Evolutionary conservation across 2,113 vertebrate genomes (phyloP).

Genomic region (Charina bottae): DNA sequence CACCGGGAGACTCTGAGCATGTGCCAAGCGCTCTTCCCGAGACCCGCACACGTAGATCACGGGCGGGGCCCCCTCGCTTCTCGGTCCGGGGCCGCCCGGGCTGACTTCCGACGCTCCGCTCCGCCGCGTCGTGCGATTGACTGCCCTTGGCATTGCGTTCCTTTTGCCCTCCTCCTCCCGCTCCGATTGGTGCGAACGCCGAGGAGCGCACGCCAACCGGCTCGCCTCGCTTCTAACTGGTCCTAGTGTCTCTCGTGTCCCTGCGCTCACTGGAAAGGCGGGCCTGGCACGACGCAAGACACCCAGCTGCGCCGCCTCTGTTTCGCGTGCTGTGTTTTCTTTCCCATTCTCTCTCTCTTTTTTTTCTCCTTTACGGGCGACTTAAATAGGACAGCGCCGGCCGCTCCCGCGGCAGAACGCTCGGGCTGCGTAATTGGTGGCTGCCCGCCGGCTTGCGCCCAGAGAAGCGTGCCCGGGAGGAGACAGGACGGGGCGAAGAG

Average conservation of each 20-base stretch:
- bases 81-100: not conserved
- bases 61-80: not conserved
- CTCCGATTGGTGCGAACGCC: not conserved
- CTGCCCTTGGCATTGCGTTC: not conserved
- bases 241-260: not conserved
- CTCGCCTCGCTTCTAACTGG: too few relatives aligned
- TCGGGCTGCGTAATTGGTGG: not conserved
- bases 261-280: not conserved
- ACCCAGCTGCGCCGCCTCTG: not conserved
- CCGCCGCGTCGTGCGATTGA: not conserved
- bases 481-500: not conserved
- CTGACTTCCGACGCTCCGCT: not conserved
- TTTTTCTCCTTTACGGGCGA: not conserved
- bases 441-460: not conserved
- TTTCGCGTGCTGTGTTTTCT: not conserved
- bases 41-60: not conserved
- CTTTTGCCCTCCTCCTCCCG: not conserved
- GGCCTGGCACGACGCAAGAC: not conserved
- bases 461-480: not conserved
- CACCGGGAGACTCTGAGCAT: too few relatives aligned
- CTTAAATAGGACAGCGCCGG: constrained; percentile 32
- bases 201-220: not conserved
- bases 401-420: not conserved
- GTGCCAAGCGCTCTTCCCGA: not conserved
- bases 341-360: not conserved